Conservation (phyloP, 2,888 invertebrate genomes). For the Diadromus collaris region DNA sequence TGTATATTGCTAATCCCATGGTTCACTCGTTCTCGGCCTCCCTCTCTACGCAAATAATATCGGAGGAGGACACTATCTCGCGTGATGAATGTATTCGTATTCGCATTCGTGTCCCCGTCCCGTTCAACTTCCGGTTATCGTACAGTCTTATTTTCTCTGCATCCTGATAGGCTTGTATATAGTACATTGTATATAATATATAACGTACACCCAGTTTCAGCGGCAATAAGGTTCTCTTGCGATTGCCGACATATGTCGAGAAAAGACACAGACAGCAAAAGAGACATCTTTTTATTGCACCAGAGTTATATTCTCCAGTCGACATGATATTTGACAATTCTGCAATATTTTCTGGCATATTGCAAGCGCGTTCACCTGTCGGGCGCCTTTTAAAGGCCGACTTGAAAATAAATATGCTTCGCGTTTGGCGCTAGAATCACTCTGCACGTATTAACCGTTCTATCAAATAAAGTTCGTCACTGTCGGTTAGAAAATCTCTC, state of each 20-base stretch:
- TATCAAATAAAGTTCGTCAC: too few species aligned
- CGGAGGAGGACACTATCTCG: not conserved
- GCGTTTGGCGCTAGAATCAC: too few species aligned
- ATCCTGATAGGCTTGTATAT: not conserved
- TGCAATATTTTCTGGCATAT: not conserved
- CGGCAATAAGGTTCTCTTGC: not conserved
- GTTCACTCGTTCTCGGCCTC: not conserved
- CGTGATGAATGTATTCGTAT: not conserved
- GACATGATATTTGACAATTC: not conserved
- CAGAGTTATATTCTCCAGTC: not conserved
- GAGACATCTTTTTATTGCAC: not conserved
- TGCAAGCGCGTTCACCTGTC: not conserved
- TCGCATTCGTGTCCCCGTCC: not conserved
- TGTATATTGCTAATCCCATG: not conserved
- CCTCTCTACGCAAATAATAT: not conserved
- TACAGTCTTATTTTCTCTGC: not conserved
- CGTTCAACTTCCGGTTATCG: not conserved
- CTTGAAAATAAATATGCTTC: too few species aligned
- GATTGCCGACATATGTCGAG: not conserved
- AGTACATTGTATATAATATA: not conserved
- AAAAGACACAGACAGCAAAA: not conserved
- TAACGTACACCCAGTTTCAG: not conserved
- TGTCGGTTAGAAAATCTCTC: too few species aligned
- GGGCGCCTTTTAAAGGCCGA: not conserved
- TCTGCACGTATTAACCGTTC: too few species aligned